Evolutionary conservation across 2,888 invertebrate genomes (phyloP), one percentile per base, ranked within the genome.

Genomic region (Apotomis capreana): DNA sequence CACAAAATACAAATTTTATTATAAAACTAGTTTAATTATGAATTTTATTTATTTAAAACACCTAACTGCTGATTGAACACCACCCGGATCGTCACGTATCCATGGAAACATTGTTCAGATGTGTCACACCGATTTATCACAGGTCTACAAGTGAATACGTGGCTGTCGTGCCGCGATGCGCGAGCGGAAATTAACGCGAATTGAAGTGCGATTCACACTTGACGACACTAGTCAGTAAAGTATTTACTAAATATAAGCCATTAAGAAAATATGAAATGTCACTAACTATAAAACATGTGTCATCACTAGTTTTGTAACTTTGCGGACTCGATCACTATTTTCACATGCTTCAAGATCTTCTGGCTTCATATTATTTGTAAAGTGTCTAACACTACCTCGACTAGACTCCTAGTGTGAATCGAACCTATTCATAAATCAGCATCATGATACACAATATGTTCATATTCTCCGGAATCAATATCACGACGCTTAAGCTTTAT

Each of bases 1-100:
- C 80, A 84, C 81, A 79, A 81, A 77, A 68, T 72, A 72, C 54
- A 68, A 59, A 63, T 63, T 59, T 63, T 63, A 68, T 68, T 72
- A 72, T 59, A 72, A 68, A 72, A 63, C 72, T 68, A 68, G 40
- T 37, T 58, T 58, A 58, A 52, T 64, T 64, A 64, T 15, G 37
- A 40, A 44, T 57, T 57, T 57, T 46, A 58, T n/a, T 51, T 44
- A 40, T 68, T 72, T 68, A 68, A 68, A 72, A 72, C 54, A 68
- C 57, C 15, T 63, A 26, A 58, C 58, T 13, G 44, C 26, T 5
- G 40, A 51, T 62, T 68, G 68, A 68, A 71, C 68, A 71, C 68
- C 57, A 15, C 44, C 12, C 60, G 55, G 55, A n/a, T 57, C 15
- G 54, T 5, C 15, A 55, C 62, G 52, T 9, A 63, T 63, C 37